Base-by-base conservation (phyloP, 2,888 invertebrate genomes). In the Mylabris sibirica region DNA sequence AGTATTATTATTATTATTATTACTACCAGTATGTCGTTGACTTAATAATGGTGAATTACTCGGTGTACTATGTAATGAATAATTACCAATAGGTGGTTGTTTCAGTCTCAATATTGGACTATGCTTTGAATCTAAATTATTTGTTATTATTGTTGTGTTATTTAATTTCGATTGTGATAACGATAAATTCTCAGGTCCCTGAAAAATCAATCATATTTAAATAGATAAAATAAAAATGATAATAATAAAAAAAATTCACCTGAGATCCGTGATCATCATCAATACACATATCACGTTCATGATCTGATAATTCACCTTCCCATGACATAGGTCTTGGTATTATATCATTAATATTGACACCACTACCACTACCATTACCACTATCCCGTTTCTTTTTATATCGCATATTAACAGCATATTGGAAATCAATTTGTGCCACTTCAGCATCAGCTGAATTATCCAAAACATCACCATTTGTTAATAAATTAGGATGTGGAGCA, bases 231-330 rank as follows among this genome's bases (percentile, higher is more conserved):
- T n/a, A 14, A n/a, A 41, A n/a, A 14, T n/a, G 4, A 14, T 41
- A 41, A 41, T 41, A 5, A 41, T 38, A 38, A 5, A 44, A 44
- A 5, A 44, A 4, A 44, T 17, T 49, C 73, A 78, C 77, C 76
- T 79, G 75, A 38, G 75, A 69, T 63, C 76, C 75, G 70, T 77
- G 77, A 59, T 81, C 82, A 68, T 83, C 82, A 71, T 83, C 82
- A 34, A 83, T 76, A 70, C 81, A 82, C 83, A 83, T 80, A 71
- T 84, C 84, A 72, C 81, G 86, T 81, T 95, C 95, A n/a, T 92
- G 90, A 81, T 96, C 96, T 1, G 95, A 96, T 12, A 96, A 88
- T 83, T 95, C 96, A 9, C 96, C 96, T 84, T 96, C 96, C 96
- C 96, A 96, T 8, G 95, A 96, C 96, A 97, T 97, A 61, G 96